phyloP scores from a whole-genome alignment of 2,113 vertebrate species.

The Salvelinus namaycush region DNA sequence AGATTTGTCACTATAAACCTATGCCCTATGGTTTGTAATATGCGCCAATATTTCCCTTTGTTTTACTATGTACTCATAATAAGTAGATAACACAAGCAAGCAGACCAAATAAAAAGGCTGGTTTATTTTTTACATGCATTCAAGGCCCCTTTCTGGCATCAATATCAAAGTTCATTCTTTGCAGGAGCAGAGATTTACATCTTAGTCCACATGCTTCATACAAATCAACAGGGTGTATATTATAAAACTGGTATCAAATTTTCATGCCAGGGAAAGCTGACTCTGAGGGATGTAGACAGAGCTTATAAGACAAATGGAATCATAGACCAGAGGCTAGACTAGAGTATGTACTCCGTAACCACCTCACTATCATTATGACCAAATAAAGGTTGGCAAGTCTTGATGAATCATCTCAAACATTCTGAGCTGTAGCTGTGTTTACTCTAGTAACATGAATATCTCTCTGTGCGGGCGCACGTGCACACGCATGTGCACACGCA shows the following conservation, averaged over 20 bases:
- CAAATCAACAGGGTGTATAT: not conserved
- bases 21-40: too few species aligned
- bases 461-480: not conserved
- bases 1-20: not conserved
- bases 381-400: slow-evolving; percentile 5
- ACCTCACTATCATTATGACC: not conserved
- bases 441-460: not conserved
- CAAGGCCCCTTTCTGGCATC: not conserved
- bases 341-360: not conserved
- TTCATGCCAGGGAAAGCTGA: not conserved
- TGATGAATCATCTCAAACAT: not conserved
- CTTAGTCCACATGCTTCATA: not conserved
- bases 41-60: not conserved
- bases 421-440: not conserved
- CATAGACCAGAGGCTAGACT: not conserved
- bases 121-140: not conserved
- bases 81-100: not conserved
- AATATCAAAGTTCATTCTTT: not conserved
- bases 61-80: not conserved
- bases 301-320: not conserved
- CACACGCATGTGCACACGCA: too few species aligned
- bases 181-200: not conserved
- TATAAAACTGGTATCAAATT: not conserved
- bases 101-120: too few species aligned
- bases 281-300: not conserved